Conservation (phyloP, 2,888 invertebrate genomes). For the Cephus rjabovi region DNA sequence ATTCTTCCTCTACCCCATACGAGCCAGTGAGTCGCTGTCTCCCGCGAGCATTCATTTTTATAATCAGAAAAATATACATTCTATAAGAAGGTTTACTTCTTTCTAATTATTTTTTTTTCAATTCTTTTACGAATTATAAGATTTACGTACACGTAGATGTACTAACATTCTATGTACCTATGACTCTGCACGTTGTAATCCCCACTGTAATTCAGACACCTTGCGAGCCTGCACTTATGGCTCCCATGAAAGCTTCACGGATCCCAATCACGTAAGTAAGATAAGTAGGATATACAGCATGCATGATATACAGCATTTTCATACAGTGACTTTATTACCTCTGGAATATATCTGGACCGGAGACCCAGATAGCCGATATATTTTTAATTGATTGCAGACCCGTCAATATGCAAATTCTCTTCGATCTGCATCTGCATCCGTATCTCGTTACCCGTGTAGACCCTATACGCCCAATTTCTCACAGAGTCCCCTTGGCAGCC, state of each 20-base stretch:
- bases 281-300: neutral
- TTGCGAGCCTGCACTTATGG: neutral
- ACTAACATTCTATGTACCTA: neutral
- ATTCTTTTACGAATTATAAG: neutral
- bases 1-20: neutral
- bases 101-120: neutral
- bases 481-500: neutral
- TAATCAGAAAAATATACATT: neutral
- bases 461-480: neutral
- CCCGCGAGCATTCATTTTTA: neutral
- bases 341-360: neutral
- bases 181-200: neutral
- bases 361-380: neutral
- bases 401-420: neutral
- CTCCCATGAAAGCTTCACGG: neutral
- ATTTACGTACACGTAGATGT: neutral
- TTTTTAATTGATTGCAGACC: neutral
- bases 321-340: neutral
- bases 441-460: neutral
- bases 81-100: neutral
- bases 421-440: neutral
- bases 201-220: neutral
- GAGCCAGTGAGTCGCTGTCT: neutral
- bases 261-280: neutral
- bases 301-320: neutral